Evolutionary conservation across 1,140 invertebrate species (phyloP), one percentile per base, ranked within the genome.

Genomic region (Anastrepha ludens): DNA sequence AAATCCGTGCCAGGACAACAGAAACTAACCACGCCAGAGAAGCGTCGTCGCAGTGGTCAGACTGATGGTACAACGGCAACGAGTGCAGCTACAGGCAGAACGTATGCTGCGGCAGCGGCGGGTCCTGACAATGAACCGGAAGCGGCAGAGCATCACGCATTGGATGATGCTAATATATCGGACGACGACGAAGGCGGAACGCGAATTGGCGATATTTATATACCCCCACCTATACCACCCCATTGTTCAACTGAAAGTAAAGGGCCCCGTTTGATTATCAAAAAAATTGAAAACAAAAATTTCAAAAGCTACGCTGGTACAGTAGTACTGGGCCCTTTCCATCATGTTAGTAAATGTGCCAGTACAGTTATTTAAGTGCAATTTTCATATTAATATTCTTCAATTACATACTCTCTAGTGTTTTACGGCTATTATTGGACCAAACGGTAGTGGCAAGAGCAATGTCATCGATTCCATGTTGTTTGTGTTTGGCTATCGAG

Each of bases 391-490:
- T 29, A 29, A 29, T 20, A 13, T 88, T 39, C 0, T 11, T 11
- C 47, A 87, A 59, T 86, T 81, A 87, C 81, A 87, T 89, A 86
- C n/a, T 89, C 88, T 89, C 88, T 94, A 98, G 96, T 98, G 97
- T 94, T 99, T 99, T 91, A 98, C 98, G 39, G 96, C 98, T 13
- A 99, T 99, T 89, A 96, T 99, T 91, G 99, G 99, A 0, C 99
- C 99, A 1, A 99, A 99, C 95, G 99, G 99, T n/a, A 99, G 98
- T 94, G 99, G 99, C 0, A 99, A 99, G 92, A 99, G 98, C 89
- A 99, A 99, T 94, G 98, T 99, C 0, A 99, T 99, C 90, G 99
- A 99, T 94, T 99, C 99, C 0, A 98, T 99, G 97, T 94, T 99
- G 88, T 99, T 99, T 95, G 99, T 99, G 0, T 99, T 99, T 95